Conservation (phyloP, 2,888 invertebrate genomes). For the Sclerodermus sp. region DNA sequence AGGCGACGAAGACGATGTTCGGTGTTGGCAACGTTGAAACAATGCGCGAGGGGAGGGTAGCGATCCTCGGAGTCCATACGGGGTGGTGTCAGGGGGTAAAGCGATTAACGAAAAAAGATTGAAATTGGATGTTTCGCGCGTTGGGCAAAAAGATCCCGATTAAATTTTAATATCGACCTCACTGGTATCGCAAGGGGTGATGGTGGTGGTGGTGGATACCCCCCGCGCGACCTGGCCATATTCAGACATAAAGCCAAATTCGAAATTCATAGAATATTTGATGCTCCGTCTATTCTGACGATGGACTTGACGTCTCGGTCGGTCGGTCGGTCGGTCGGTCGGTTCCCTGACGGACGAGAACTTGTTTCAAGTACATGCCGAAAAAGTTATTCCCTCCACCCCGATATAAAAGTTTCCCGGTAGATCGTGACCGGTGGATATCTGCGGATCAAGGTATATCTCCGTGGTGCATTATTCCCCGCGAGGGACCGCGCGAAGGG, state of each 20-base stretch:
- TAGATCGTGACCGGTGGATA: conserved; percentile 38
- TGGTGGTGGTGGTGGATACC: too few relatives aligned
- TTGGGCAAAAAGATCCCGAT: too few relatives aligned
- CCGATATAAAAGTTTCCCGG: conserved; percentile 35
- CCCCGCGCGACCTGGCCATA: conserved; percentile 3
- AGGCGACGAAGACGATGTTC: too few relatives aligned
- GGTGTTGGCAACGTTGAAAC: too few relatives aligned
- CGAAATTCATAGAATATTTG: conserved; percentile 50
- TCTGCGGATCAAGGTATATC: conserved; percentile 41
- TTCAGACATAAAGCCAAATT: conserved; percentile 22
- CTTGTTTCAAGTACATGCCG: conserved; percentile 32
- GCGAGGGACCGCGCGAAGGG: conserved; percentile 31
- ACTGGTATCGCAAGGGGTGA: too few relatives aligned
- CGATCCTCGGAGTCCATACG: too few relatives aligned
- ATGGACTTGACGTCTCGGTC: conserved; percentile 26
- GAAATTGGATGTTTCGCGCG: too few relatives aligned
- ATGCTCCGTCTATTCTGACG: conserved; percentile 25
- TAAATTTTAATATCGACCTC: too few relatives aligned
- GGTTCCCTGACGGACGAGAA: background rate
- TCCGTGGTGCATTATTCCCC: conserved; percentile 43
- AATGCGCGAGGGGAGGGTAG: too few relatives aligned
- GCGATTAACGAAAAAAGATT: too few relatives aligned
- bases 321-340: conserved; percentile 1
- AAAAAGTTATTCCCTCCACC: conserved; percentile 21
- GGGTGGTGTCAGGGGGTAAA: too few relatives aligned